phyloP scores from a whole-genome alignment of 1,140 invertebrate genomes.

The Bicyclus anynana region DNA sequence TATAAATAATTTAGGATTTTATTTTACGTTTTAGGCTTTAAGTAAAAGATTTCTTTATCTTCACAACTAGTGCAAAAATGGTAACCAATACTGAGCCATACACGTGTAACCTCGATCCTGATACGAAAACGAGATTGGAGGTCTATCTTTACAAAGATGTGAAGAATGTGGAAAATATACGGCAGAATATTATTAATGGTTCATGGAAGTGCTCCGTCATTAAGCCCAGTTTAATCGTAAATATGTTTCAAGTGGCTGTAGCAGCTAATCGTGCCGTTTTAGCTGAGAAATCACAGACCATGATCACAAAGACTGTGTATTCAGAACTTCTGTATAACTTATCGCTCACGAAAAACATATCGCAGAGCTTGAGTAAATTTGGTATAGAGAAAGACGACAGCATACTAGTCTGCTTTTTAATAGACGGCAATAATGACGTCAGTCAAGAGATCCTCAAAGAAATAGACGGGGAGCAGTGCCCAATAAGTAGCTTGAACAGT shows the following conservation, averaged over 20 bases:
- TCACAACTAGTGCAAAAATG: slow-evolving; percentile 3
- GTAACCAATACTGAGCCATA: slow-evolving; percentile 31
- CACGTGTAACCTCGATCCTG: slow-evolving; percentile 68
- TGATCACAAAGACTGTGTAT: slow-evolving; percentile 80
- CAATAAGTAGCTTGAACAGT: slow-evolving; percentile 64
- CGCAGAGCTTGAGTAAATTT: slow-evolving; percentile 81
- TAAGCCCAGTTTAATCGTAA: slow-evolving; percentile 80
- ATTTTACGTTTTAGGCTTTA: no score
- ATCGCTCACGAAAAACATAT: slow-evolving; percentile 83
- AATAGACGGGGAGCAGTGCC: slow-evolving; percentile 74
- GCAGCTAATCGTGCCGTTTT: slow-evolving; percentile 83
- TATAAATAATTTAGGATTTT: no score
- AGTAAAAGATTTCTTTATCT: background rate
- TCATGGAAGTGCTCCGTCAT: slow-evolving; percentile 79
- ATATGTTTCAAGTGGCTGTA: slow-evolving; percentile 82
- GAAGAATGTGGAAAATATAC: slow-evolving; percentile 78
- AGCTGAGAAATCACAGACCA: slow-evolving; percentile 65
- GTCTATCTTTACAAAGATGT: slow-evolving; percentile 80
- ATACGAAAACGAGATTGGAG: slow-evolving; percentile 69
- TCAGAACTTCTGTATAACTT: slow-evolving; percentile 85
- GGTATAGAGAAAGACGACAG: slow-evolving; percentile 79
- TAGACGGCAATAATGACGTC: slow-evolving; percentile 55
- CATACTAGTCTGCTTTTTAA: slow-evolving; percentile 78
- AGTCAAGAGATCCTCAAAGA: slow-evolving; percentile 47
- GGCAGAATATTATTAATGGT: slow-evolving; percentile 75